Evolutionary conservation across 2,113 vertebrate genomes (phyloP).

Genomic region (Ellobius talpinus): DNA sequence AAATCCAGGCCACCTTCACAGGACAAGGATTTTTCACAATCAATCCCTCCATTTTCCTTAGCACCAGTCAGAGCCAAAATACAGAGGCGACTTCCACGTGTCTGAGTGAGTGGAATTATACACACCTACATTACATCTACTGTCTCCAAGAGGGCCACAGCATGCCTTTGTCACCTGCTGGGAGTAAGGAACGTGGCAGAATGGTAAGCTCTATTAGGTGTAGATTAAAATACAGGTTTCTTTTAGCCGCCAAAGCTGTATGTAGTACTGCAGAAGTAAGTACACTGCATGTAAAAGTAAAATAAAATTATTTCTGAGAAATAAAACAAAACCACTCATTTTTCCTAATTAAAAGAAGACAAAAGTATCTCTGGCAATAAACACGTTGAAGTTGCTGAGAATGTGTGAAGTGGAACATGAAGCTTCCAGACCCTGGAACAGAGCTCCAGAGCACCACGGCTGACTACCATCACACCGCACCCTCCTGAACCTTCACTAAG

Average conservation of each 20-base stretch:
- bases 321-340: constrained; percentile 29
- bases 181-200: background rate
- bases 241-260: constrained; percentile 13
- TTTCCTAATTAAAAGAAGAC: constrained; percentile 5
- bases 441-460: background rate
- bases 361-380: constrained; percentile 30
- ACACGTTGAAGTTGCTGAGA: background rate
- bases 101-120: background rate
- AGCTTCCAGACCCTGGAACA: background rate
- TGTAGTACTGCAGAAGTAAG: background rate
- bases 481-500: background rate
- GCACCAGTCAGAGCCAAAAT: constrained; percentile 18
- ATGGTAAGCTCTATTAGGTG: background rate
- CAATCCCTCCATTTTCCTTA: background rate
- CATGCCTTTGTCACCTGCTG: constrained; percentile 2
- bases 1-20: constrained; percentile 49
- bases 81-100: background rate
- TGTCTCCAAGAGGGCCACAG: background rate
- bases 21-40: constrained; percentile 24
- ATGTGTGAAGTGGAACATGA: background rate
- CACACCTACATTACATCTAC: constrained; percentile 6
- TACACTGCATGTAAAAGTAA: constrained; percentile 49
- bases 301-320: constrained; percentile 58
- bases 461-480: too few relatives aligned
- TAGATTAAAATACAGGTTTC: constrained; percentile 35